A percentile compares a stretch with the other conserved stretches of the same genome.
Conservation (phyloP, 2,888 invertebrate genomes). For the Agrochola lota region DNA sequence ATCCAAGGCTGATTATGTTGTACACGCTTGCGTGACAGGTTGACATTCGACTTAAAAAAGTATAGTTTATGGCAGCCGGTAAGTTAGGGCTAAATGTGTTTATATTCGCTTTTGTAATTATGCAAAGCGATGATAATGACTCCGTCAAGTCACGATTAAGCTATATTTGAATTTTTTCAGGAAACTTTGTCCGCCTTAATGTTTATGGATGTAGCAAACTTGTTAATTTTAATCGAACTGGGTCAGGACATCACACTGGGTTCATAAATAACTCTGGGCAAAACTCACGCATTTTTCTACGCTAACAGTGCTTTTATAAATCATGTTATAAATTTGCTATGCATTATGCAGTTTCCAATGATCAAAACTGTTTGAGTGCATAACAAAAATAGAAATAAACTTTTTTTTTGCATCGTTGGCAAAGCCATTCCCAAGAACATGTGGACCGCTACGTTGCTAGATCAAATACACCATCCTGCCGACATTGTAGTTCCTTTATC, state of each 20-base stretch:
- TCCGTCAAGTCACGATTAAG: constrained; percentile 78
- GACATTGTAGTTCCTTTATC: constrained; percentile 88
- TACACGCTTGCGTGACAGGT: constrained; percentile 82
- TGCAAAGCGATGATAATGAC: constrained; percentile 79
- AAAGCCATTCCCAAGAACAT: constrained; percentile 89
- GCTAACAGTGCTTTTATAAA: background rate
- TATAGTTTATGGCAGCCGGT: constrained; percentile 72
- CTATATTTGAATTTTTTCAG: constrained; percentile 65
- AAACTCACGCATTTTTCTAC: constrained; percentile 17
- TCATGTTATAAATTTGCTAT: background rate
- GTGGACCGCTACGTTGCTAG: constrained; percentile 90
- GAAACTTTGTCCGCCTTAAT: constrained; percentile 58
- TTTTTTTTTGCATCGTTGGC: constrained; percentile 89
- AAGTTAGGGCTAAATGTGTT: constrained; percentile 77
- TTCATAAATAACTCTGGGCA: constrained; percentile 38
- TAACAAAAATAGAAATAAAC: constrained; percentile 76
- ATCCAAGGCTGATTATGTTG: constrained; percentile 74
- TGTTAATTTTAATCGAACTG: constrained; percentile 56
- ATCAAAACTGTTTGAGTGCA: constrained; percentile 76
- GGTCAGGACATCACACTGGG: constrained; percentile 50
- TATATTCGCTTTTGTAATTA: constrained; percentile 80
- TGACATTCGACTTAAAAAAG: constrained; percentile 81
- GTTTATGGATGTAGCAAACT: constrained; percentile 57
- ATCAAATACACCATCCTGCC: constrained; percentile 90
- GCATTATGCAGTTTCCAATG: constrained; percentile 58